Percentiles rank a stretch among this genome's conserved stretches.
Conservation (phyloP, 2,888 invertebrate genomes). For the Perdita meconis region DNA sequence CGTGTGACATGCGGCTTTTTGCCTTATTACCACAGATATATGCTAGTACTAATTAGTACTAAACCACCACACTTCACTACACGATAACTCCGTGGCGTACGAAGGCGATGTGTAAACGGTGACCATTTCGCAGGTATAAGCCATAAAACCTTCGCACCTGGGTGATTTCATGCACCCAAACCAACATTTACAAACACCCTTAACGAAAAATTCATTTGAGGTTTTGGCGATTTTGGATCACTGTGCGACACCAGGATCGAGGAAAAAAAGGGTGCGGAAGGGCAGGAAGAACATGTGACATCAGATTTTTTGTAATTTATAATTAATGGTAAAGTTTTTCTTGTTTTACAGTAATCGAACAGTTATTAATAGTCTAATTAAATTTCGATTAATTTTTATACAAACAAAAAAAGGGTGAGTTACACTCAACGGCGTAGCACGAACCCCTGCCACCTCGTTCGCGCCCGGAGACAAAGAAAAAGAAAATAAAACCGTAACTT, state of each 20-base stretch:
- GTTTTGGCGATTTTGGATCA: too few species aligned
- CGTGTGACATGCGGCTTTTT: too few species aligned
- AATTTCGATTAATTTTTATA: conserved; percentile 82
- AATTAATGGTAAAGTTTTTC: conserved; percentile 82
- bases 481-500: conserved; percentile 52
- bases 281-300: conserved; percentile 14
- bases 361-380: conserved; percentile 82
- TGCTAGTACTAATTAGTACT: too few species aligned
- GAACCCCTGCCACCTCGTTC: conserved; percentile 77
- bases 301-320: conserved; percentile 81
- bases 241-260: background rate
- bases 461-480: conserved; percentile 60
- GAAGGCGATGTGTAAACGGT: too few species aligned
- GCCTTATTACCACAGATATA: too few species aligned
- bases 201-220: too few species aligned
- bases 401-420: conserved; percentile 82
- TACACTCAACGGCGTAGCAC: conserved; percentile 79
- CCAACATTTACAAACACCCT: too few species aligned
- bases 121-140: too few species aligned
- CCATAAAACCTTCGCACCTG: too few species aligned
- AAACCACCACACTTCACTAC: too few species aligned
- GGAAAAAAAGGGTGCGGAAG: background rate
- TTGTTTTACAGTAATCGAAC: conserved; percentile 82
- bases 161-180: too few species aligned
- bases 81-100: too few species aligned